Percentiles rank a stretch among this genome's conserved stretches.
Conservation (phyloP, 2,797 vertebrate species). For the Lates japonicus region DNA sequence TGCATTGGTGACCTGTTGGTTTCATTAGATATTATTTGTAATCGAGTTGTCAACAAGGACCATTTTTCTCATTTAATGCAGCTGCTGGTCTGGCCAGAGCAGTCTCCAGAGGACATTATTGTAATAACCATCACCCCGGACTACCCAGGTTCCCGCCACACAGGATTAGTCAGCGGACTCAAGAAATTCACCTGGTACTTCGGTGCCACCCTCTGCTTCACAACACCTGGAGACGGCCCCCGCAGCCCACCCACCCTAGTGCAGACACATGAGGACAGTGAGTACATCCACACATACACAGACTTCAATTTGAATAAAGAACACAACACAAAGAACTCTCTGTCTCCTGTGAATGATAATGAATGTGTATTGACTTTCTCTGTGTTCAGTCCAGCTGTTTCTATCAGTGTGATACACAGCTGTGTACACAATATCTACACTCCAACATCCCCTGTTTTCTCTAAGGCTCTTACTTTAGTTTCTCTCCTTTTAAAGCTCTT, state of each 20-base stretch:
- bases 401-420: slow-evolving; percentile 47
- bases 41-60: not conserved
- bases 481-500: slow-evolving; percentile 48
- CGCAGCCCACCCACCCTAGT: slow-evolving; percentile 88
- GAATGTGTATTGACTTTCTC: slow-evolving; percentile 41
- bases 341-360: slow-evolving; percentile 45
- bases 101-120: slow-evolving; percentile 84
- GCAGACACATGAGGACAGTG: slow-evolving; percentile 94
- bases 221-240: slow-evolving; percentile 94
- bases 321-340: slow-evolving; percentile 29
- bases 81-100: slow-evolving; percentile 92
- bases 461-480: slow-evolving; percentile 20
- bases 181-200: slow-evolving; percentile 93
- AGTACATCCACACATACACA: slow-evolving; percentile 73
- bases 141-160: slow-evolving; percentile 92
- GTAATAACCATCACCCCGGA: slow-evolving; percentile 93
- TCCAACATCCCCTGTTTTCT: slow-evolving; percentile 11
- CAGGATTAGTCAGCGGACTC: slow-evolving; percentile 90
- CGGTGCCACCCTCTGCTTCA: slow-evolving; percentile 93
- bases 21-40: slow-evolving; percentile 1
- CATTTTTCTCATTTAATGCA: slow-evolving; percentile 51
- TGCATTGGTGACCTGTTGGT: not conserved
- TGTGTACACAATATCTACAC: slow-evolving; percentile 40
- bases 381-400: slow-evolving; percentile 60
- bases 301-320: slow-evolving; percentile 27